Conservation (phyloP, 2,113 vertebrate species). For the Mastomys natalensis region DNA sequence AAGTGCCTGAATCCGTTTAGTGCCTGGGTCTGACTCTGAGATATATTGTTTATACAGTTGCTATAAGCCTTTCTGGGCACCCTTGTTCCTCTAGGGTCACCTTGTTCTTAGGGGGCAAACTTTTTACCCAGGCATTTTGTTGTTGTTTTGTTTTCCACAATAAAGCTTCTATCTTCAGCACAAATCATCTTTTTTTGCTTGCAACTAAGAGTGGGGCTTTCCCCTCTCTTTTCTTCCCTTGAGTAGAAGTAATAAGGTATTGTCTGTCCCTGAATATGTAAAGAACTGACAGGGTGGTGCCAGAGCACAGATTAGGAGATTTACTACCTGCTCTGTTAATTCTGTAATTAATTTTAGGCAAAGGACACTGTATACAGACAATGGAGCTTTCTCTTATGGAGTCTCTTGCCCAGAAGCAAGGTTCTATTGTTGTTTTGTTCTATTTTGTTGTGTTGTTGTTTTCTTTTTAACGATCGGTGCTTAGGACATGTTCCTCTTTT, state of each 20-base stretch:
- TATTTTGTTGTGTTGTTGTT: neutral
- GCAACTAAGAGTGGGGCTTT: neutral
- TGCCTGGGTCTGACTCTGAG: neutral
- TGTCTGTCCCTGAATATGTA: neutral
- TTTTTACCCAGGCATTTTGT: too few species aligned
- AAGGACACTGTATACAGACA: too few species aligned
- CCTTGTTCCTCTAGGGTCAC: neutral
- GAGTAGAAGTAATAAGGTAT: neutral
- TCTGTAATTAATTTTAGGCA: neutral
- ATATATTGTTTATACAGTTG: neutral
- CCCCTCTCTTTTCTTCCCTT: neutral
- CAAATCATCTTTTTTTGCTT: neutral
- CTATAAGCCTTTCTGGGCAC: neutral
- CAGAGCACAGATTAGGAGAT: neutral
- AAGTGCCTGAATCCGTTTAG: neutral
- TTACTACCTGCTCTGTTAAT: neutral
- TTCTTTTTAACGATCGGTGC: fast-evolving
- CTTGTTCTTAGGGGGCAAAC: neutral
- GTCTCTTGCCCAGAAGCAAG: neutral
- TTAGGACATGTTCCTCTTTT: neutral
- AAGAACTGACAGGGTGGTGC: neutral
- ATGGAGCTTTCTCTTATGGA: neutral
- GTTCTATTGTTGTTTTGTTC: neutral
- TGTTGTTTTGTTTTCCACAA: neutral
- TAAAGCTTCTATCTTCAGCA: neutral